Conservation (phyloP, 2,888 invertebrate species). For the Alitta virens region DNA sequence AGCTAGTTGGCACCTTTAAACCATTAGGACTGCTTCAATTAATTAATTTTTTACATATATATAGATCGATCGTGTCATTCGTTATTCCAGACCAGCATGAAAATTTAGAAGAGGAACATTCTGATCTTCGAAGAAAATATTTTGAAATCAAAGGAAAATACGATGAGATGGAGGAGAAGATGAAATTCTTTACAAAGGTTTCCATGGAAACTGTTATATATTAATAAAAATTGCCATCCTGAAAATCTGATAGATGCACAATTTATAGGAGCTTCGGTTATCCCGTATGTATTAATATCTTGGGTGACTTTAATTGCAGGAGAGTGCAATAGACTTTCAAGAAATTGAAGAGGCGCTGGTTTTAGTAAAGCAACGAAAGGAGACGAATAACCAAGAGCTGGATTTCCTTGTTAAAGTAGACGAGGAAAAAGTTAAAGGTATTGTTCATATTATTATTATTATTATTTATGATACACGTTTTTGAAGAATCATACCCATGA, state of each 20-base stretch:
- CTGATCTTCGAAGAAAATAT: conserved; percentile 47
- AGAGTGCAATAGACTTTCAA: conserved; percentile 53
- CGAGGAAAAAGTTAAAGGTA: conserved; percentile 51
- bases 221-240: background rate
- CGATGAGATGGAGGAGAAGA: conserved; percentile 55
- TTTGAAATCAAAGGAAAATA: conserved; percentile 52
- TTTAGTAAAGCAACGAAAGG: conserved; percentile 53
- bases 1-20: no score
- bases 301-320: conserved; percentile 36
- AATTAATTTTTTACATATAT: no score
- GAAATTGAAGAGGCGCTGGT: conserved; percentile 57
- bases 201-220: conserved; percentile 1
- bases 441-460: no score
- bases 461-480: no score
- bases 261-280: background rate
- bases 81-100: conserved; percentile 39
- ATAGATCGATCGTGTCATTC: no score
- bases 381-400: conserved; percentile 43
- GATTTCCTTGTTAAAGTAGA: conserved; percentile 52
- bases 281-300: background rate
- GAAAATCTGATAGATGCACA: no score
- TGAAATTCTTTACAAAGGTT: conserved; percentile 57
- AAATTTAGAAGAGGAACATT: conserved; percentile 46
- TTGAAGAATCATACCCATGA: no score
- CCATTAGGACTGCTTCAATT: no score